Evolutionary conservation across 2,113 vertebrate species (phyloP).

Genomic region (Chaetorhynchus papuensis): DNA sequence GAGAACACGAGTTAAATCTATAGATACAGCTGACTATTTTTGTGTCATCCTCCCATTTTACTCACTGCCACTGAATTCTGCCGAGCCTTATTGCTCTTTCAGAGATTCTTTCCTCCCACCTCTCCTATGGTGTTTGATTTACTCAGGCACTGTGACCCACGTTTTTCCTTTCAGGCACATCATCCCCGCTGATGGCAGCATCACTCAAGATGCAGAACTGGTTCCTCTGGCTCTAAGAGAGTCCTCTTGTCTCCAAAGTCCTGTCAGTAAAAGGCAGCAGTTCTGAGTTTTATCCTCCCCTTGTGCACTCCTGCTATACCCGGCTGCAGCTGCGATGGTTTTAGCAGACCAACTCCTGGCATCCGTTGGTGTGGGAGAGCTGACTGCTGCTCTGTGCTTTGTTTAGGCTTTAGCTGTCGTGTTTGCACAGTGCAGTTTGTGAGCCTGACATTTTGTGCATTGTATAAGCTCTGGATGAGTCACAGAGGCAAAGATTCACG

Average conservation of each 20-base stretch:
- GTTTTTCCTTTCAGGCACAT: not conserved
- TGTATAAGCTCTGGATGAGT: not conserved
- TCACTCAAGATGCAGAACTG: not conserved
- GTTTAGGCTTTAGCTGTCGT: not conserved
- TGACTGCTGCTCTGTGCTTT: not conserved
- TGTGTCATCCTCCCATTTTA: not conserved
- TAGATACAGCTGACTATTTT: not conserved
- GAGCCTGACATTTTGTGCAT: not conserved
- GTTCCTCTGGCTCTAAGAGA: not conserved
- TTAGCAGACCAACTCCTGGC: not conserved
- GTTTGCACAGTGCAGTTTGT: not conserved
- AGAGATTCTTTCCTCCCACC: not conserved
- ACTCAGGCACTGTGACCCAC: not conserved
- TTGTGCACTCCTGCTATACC: not conserved
- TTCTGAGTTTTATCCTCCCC: not conserved
- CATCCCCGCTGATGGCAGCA: not conserved
- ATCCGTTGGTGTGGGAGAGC: not conserved
- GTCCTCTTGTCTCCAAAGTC: not conserved
- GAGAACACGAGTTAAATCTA: not conserved
- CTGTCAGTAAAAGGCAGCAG: not conserved
- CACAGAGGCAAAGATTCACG: not conserved
- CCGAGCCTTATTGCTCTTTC: not conserved
- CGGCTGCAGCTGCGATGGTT: not conserved
- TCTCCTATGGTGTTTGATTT: not conserved
- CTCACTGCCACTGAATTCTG: not conserved